Base-by-base conservation (phyloP, 2,888 invertebrate species). In the Rutpela maculata region DNA sequence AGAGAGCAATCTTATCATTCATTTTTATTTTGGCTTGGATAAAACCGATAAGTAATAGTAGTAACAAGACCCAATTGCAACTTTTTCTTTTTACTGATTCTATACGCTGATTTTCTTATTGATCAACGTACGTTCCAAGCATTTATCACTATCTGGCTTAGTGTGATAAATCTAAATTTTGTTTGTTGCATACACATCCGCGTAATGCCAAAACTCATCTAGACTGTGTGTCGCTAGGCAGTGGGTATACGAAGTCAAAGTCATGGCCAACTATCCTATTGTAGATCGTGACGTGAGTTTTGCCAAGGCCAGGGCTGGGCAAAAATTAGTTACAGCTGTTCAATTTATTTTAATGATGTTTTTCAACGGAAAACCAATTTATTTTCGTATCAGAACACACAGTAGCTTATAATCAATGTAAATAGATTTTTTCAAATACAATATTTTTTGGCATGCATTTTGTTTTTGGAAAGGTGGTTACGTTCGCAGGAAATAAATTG, bases 141-240 rank as follows among this genome's bases (percentile, higher is more conserved):
- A 35, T 35, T 35, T 35, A 35, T 50, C 50, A 15, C 50, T n/a
- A 15, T 0, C 43, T 38, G 12, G 1, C 1, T 15, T 17, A n/a
- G n/a, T 50, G n/a, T n/a, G 4, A 15, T 50, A 15, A 50, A 50
- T 50, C n/a, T 3, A n/a, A n/a, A 50, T 7, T 12, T 26, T 17
- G 4, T 56, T 26, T 35, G 1, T 59, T 66, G 66, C 74, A 66
- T 74, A 66, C 18, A 43, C 66, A 74, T 74, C 66, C 66, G 74
- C 43, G 19, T 12, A 6, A 31, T 72, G 72, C 72, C 62, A 26
- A 70, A 63, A 56, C 72, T 35, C 77, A 60, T 75, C 75, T 77
- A 82, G 82, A 82, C 85, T 83, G 85, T 83, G 76, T 85, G 86
- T 84, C 85, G 86, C 85, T 84, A 82, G 81, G 83, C 83, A 65